A percentile compares a stretch with the other conserved stretches of the same genome.
phyloP scores from a whole-genome alignment of 2,113 vertebrate genomes.

The Ciconia maguari region DNA sequence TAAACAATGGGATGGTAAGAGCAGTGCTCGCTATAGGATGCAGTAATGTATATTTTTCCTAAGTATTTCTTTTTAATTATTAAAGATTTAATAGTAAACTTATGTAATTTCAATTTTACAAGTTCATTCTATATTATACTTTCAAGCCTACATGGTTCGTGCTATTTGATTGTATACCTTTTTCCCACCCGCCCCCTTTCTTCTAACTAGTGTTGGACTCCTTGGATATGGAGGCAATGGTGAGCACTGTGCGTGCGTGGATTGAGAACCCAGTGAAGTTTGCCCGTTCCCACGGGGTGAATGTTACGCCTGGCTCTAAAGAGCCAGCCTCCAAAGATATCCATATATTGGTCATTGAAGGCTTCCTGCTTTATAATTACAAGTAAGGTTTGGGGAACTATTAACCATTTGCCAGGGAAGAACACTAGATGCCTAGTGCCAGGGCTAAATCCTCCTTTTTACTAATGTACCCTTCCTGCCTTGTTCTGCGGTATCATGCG shows the following conservation, averaged over 20 bases:
- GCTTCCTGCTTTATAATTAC: conserved; percentile 94
- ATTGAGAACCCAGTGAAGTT: conserved; percentile 88
- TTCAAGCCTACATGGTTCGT: not conserved
- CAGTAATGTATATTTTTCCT: conserved; percentile 69
- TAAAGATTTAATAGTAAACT: conserved; percentile 46
- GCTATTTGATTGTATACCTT: not conserved
- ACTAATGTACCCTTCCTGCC: not conserved
- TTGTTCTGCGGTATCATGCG: accelerated
- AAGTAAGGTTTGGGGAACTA: conserved; percentile 70
- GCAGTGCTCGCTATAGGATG: conserved; percentile 80
- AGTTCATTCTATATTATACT: not conserved
- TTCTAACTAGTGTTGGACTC: conserved; percentile 74
- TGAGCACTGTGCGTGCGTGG: conserved; percentile 92
- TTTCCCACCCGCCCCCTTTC: conserved; percentile 37
- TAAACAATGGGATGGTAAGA: conserved; percentile 99
- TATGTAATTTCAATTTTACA: not conserved
- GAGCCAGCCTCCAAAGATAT: conserved; percentile 62
- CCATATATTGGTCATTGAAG: conserved; percentile 91
- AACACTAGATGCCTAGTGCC: not conserved
- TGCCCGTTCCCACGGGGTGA: conserved; percentile 89
- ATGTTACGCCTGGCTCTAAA: conserved; percentile 58
- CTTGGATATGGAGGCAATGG: conserved; percentile 95
- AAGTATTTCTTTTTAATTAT: conserved; percentile 38
- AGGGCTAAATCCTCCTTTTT: not conserved
- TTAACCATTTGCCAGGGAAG: not conserved